Evolutionary conservation across 2,888 invertebrate genomes (phyloP), one percentile per base, ranked within the genome.

Genomic region (Brachyptera putata): DNA sequence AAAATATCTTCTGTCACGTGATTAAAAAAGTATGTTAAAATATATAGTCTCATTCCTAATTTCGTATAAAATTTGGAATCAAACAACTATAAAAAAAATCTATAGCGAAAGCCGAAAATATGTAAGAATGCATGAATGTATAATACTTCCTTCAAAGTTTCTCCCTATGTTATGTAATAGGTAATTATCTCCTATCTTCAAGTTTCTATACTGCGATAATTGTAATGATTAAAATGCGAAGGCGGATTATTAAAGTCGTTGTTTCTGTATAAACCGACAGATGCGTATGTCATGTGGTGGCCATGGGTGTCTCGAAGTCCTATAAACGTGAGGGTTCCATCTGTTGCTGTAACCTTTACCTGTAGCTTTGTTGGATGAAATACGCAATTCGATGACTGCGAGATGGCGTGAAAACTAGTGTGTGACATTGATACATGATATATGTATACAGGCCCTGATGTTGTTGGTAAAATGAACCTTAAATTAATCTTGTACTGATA

Each of bases 181-280:
- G 21, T 46, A 46, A 46, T 24, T 46, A 46, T 2, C 9, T 5
- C 4, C 24, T 46, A 46, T 46, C 46, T 46, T 46, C n/a, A 16
- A 21, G n/a, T n/a, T n/a, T 21, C n/a, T 46, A 24, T n/a, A 22
- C 46, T 46, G 46, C n/a, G 3, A 21, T 46, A 46, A 46, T 46
- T 46, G 46, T 46, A 46, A 46, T 46, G 46, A 46, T 46, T 46
- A 46, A 46, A 46, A 11, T 24, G 22, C 21, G 24, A 22, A 46
- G 46, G 46, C 22, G 46, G 30, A 30, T 11, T 30, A 30, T 30
- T 30, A 30, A n/a, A n/a, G n/a, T 41, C 5, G 18, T n/a, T 41
- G 1, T 41, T 9, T 41, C 16, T 41, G 21, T 41, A n/a, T 41
- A 41, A 41, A 16, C 41, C 41, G 41, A 41, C 41, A 41, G 41